These are phyloP conservation scores for Uropetala carovei DNA, from an alignment of 2,888 invertebrate genomes.

Conservation along the genomic window DNA sequence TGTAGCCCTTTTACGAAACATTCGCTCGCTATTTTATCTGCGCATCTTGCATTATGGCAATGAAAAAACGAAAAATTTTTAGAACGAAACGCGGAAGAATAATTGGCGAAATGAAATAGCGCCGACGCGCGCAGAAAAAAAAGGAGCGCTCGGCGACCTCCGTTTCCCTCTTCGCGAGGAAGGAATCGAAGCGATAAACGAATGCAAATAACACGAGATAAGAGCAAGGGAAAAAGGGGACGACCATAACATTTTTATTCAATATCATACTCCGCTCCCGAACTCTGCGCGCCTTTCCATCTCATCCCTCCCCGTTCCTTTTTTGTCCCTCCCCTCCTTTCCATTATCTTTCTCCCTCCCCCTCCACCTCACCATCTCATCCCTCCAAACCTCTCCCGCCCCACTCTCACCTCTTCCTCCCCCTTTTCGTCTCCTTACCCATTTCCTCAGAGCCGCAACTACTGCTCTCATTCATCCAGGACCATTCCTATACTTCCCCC, in stretches of 20 bases:
- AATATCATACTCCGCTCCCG: slow-evolving; percentile 5
- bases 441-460: neutral
- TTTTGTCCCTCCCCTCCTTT: too few relatives aligned
- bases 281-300: neutral
- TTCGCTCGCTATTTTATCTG: too few relatives aligned
- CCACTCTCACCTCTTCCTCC: too few relatives aligned
- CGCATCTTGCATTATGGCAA: too few relatives aligned
- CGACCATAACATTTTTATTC: slow-evolving; percentile 8
- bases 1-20: too few relatives aligned
- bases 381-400: too few relatives aligned
- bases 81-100: neutral
- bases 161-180: neutral
- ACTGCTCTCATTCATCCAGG: slow-evolving; percentile 9
- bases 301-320: too few relatives aligned
- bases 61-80: too few relatives aligned
- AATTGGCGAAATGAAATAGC: neutral
- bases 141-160: neutral
- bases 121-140: neutral
- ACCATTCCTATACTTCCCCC: slow-evolving; percentile 24
- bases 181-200: slow-evolving; percentile 1
- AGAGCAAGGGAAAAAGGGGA: neutral
- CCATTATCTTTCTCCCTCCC: too few relatives aligned
- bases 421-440: neutral
- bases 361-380: too few relatives aligned
- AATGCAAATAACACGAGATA: slow-evolving; percentile 20